Conservation (phyloP, 2,797 vertebrate species). For the Bradypodion pumilum region DNA sequence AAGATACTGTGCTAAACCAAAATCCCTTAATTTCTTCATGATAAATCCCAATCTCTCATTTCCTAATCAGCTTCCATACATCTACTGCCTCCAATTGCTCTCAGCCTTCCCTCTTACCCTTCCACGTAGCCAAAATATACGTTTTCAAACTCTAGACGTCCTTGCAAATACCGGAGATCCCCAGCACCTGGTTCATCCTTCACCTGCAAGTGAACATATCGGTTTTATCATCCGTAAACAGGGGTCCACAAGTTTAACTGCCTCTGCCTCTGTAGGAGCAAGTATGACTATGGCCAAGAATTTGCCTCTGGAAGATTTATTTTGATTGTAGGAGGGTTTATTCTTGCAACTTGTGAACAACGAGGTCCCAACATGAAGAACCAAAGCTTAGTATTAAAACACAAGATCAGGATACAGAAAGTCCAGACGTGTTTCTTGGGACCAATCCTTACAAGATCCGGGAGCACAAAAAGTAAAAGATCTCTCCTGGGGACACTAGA, state of each 20-base stretch:
- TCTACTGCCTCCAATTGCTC: background rate
- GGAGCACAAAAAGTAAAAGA: background rate
- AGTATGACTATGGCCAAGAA: background rate
- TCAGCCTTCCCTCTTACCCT: constrained; percentile 76
- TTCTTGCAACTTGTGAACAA: background rate
- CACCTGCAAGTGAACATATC: constrained; percentile 75
- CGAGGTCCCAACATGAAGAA: background rate
- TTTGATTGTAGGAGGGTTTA: background rate
- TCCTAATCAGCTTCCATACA: background rate
- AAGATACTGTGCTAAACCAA: too few relatives aligned
- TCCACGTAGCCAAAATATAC: constrained; percentile 89
- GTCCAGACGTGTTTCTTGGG: too few relatives aligned
- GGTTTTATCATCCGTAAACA: background rate
- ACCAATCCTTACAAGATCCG: background rate
- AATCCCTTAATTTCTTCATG: background rate
- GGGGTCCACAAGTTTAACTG: background rate
- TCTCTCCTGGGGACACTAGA: too few relatives aligned
- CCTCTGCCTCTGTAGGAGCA: background rate
- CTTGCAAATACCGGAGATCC: constrained; percentile 77
- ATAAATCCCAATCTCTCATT: background rate
- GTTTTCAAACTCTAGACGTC: constrained; percentile 91
- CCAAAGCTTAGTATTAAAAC: background rate
- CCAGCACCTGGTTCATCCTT: constrained; percentile 86
- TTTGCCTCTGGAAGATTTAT: background rate
- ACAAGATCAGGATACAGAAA: background rate